Evolutionary conservation across 2,113 vertebrate species (phyloP).

Genomic region (Danionella cerebrum): DNA sequence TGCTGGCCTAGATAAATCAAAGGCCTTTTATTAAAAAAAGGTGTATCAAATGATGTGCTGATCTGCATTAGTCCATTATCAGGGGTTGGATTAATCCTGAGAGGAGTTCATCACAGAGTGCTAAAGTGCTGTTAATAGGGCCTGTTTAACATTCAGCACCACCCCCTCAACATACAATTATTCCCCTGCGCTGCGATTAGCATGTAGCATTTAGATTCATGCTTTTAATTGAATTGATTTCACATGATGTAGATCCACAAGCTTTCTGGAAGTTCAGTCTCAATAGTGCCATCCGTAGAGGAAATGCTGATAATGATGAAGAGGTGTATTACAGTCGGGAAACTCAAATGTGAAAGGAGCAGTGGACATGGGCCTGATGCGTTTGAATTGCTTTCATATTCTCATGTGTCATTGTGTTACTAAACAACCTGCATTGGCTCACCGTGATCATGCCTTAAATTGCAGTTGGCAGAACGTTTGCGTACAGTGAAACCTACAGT

Average conservation of each 20-base stretch:
- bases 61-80: slow-evolving; percentile 57
- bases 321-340: slow-evolving; percentile 19
- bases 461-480: background rate
- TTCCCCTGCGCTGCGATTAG: slow-evolving; percentile 66
- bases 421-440: background rate
- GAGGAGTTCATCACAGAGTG: slow-evolving; percentile 59
- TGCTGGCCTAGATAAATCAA: background rate
- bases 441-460: background rate
- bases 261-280: slow-evolving; percentile 69
- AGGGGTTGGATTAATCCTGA: slow-evolving; percentile 61
- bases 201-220: slow-evolving; percentile 62
- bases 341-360: background rate
- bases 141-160: slow-evolving; percentile 71
- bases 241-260: slow-evolving; percentile 72
- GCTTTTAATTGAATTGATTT: slow-evolving; percentile 69
- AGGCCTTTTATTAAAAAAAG: slow-evolving; percentile 24
- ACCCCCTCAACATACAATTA: slow-evolving; percentile 70
- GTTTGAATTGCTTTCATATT: background rate
- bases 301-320: slow-evolving; percentile 65
- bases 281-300: slow-evolving; percentile 70
- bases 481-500: too few relatives aligned
- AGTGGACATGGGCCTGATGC: background rate
- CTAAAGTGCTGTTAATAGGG: slow-evolving; percentile 72
- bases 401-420: background rate
- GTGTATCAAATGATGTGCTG: slow-evolving; percentile 42